Evolutionary conservation across 2,888 invertebrate genomes (phyloP).

Genomic region (Rhyacophila evoluta): DNA sequence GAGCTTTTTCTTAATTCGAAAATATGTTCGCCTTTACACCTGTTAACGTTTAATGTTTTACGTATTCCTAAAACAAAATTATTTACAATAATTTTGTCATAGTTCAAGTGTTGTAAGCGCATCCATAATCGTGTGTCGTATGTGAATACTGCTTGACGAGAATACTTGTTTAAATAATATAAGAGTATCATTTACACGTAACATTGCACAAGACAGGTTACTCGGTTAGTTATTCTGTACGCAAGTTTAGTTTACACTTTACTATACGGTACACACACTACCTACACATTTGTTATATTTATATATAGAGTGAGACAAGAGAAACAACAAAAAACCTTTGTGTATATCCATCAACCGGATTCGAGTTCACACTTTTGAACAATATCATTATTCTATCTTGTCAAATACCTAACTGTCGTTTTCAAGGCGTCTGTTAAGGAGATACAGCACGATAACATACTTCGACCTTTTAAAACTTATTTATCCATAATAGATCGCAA

Average conservation of each 20-base stretch:
- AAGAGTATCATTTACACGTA: conserved; percentile 15
- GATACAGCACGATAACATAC: too few species aligned
- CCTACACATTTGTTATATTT: neutral
- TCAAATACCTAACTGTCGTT: too few species aligned
- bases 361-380: neutral
- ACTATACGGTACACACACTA: neutral
- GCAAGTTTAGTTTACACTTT: conserved; percentile 17
- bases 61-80: too few species aligned
- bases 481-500: too few species aligned
- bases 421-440: too few species aligned
- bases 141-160: neutral
- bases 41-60: too few species aligned
- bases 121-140: neutral
- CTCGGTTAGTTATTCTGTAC: conserved; percentile 15
- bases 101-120: neutral
- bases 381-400: neutral
- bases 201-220: conserved; percentile 14
- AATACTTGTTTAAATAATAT: conserved; percentile 1
- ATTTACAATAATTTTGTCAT: too few species aligned
- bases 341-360: neutral
- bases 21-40: too few species aligned
- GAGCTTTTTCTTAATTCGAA: too few species aligned
- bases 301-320: neutral
- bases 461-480: too few species aligned
- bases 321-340: neutral